Conservation (phyloP, 1,140 invertebrate genomes). For the Drosophila miranda region DNA sequence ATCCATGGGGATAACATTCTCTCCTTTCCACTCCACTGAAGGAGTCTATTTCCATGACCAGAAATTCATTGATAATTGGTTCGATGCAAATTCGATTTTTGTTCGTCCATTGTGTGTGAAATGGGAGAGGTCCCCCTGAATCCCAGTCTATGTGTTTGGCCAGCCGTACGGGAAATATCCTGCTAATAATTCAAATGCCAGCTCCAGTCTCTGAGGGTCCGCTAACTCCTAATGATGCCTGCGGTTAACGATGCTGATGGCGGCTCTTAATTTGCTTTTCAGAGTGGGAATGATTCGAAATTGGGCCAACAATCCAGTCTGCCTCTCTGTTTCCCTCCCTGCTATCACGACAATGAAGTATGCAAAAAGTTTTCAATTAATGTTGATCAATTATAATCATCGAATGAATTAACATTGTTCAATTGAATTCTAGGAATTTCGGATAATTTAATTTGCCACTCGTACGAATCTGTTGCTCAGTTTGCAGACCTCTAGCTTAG, state of each 20-base stretch:
- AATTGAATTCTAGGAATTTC: constrained; percentile 39
- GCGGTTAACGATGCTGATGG: constrained; percentile 27
- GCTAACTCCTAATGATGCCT: constrained; percentile 27
- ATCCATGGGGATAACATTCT: no score
- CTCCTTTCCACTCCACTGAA: no score
- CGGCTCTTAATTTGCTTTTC: constrained; percentile 30
- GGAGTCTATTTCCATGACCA: no score
- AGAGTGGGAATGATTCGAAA: constrained; percentile 12
- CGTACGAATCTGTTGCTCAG: constrained; percentile 2
- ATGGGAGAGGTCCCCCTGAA: no score
- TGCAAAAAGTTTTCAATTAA: constrained; percentile 45
- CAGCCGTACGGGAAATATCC: not conserved
- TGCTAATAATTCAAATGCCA: constrained; percentile 36
- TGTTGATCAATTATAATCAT: constrained; percentile 33
- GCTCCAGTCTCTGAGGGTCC: constrained; percentile 15
- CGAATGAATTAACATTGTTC: constrained; percentile 35
- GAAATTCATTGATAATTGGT: constrained; percentile 9
- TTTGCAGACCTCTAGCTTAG: no score
- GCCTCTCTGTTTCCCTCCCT: no score
- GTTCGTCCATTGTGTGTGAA: not conserved
- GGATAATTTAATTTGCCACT: constrained; percentile 40
- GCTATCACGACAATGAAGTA: constrained; percentile 13
- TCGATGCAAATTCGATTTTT: not conserved
- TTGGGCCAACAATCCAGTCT: no score
- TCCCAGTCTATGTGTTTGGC: no score